phyloP scores from a whole-genome alignment of 2,113 vertebrate genomes.

The Macroglossus sobrinus region DNA sequence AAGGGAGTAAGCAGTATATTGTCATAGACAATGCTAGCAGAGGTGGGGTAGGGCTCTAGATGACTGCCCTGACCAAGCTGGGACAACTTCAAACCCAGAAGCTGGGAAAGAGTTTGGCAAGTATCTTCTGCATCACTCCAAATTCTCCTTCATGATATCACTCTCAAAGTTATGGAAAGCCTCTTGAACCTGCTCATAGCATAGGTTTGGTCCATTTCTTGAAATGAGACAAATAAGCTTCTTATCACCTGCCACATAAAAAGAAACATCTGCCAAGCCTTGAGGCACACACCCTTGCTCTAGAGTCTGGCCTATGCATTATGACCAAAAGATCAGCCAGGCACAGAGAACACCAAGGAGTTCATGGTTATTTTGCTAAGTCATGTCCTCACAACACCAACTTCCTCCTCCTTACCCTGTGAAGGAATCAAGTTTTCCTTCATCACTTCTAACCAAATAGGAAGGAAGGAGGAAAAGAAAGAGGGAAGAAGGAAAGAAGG shows the following conservation, averaged over 20 bases:
- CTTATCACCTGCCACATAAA: background rate
- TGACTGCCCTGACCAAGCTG: background rate
- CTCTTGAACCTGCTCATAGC: background rate
- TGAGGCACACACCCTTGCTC: background rate
- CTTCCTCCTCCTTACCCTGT: background rate
- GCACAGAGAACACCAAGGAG: background rate
- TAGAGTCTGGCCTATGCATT: background rate
- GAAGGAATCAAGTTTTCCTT: background rate
- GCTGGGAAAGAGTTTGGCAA: background rate
- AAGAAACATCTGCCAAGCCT: background rate
- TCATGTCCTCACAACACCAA: background rate
- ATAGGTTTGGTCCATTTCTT: background rate
- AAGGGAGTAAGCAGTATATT: background rate
- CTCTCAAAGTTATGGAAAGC: background rate
- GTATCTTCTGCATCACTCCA: background rate
- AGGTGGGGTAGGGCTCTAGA: background rate
- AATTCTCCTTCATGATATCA: background rate
- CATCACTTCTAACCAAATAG: background rate
- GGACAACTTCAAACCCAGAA: no score
- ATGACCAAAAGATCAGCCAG: background rate
- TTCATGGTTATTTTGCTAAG: background rate
- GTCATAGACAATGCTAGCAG: background rate
- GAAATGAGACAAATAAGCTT: background rate
- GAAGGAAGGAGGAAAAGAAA: background rate
- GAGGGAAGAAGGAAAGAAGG: no score